These are phyloP conservation scores for Sebastes fasciatus DNA, from an alignment of 2,113 vertebrate species.

Conservation along the genomic window DNA sequence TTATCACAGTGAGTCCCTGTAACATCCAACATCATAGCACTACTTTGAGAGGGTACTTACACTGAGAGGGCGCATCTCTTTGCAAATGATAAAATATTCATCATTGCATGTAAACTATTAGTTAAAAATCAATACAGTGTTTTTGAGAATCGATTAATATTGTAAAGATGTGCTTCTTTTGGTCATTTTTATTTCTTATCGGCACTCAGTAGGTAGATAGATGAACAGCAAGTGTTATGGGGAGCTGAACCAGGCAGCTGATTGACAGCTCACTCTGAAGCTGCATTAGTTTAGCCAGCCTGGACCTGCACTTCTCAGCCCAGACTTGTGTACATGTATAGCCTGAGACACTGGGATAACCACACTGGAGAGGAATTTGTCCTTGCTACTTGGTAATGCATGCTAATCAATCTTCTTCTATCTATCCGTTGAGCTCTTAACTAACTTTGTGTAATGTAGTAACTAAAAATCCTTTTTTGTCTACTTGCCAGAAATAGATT, in stretches of 20 bases:
- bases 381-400: background rate
- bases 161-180: background rate
- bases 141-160: background rate
- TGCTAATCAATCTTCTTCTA: background rate
- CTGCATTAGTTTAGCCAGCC: slow-evolving; percentile 1
- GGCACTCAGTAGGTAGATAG: background rate
- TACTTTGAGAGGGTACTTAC: too few relatives aligned
- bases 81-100: too few relatives aligned
- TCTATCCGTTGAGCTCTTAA: background rate
- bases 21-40: too few relatives aligned
- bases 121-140: too few relatives aligned
- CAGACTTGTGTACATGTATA: background rate
- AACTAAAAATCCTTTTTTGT: background rate
- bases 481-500: background rate
- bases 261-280: background rate
- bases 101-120: too few relatives aligned
- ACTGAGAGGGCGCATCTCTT: too few relatives aligned
- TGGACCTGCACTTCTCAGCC: background rate
- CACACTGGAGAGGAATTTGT: background rate
- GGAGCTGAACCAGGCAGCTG: background rate
- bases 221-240: background rate
- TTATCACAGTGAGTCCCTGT: too few relatives aligned
- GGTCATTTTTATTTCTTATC: background rate
- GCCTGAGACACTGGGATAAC: background rate
- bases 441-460: background rate